A percentile compares a stretch with the other conserved stretches of the same genome.
Conservation (phyloP, 2,797 vertebrate species). For the Lates japonicus region DNA sequence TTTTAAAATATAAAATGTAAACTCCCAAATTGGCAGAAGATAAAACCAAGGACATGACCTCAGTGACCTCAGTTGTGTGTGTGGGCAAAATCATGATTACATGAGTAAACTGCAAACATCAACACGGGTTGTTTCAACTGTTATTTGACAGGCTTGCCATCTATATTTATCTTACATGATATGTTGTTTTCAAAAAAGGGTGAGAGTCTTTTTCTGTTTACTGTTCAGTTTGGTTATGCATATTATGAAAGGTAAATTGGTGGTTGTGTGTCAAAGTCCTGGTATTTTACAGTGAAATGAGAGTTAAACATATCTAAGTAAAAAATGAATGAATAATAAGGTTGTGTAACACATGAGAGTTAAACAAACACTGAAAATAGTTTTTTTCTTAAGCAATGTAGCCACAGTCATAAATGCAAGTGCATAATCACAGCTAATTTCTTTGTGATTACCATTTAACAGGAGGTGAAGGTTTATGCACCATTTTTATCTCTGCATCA, state of each 20-base stretch:
- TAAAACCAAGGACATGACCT: neutral
- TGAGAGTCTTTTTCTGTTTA: neutral
- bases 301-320: neutral
- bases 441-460: neutral
- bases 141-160: neutral
- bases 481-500: slow-evolving; percentile 33
- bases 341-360: neutral
- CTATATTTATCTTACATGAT: neutral
- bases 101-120: neutral
- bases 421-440: neutral
- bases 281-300: neutral
- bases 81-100: neutral
- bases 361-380: neutral
- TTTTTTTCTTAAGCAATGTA: neutral
- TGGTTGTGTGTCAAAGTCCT: neutral
- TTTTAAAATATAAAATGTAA: neutral
- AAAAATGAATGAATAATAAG: neutral
- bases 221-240: neutral
- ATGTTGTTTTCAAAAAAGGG: neutral
- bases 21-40: neutral
- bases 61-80: neutral
- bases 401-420: neutral
- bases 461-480: neutral
- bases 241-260: neutral
- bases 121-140: neutral